phyloP scores from a whole-genome alignment of 2,113 vertebrate species.

The Haemorhous mexicanus region DNA sequence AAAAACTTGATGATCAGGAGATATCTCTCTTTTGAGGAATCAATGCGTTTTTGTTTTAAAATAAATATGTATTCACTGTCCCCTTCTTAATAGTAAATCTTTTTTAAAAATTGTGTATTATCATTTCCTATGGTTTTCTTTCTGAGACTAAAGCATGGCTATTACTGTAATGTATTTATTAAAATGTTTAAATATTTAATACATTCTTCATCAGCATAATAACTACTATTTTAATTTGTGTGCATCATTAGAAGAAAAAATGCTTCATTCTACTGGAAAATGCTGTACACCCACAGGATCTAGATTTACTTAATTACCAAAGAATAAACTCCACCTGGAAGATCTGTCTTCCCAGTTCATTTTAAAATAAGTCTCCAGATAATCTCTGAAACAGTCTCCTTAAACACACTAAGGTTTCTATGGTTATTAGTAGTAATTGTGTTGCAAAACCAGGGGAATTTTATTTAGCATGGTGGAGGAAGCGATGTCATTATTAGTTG shows the following conservation, averaged over 20 bases:
- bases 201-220: constrained; percentile 32
- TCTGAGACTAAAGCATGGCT: constrained; percentile 29
- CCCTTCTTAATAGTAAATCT: constrained; percentile 56
- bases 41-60: constrained; percentile 18
- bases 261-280: constrained; percentile 54
- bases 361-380: constrained; percentile 68
- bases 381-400: constrained; percentile 61
- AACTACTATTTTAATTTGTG: constrained; percentile 57
- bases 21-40: constrained; percentile 10
- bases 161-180: constrained; percentile 65
- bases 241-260: constrained; percentile 66
- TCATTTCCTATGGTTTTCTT: constrained; percentile 7
- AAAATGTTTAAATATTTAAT: constrained; percentile 71
- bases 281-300: constrained; percentile 64
- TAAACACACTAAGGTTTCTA: constrained; percentile 63
- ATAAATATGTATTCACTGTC: constrained; percentile 39
- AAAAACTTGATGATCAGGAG: constrained; percentile 37
- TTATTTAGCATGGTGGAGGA: constrained; percentile 62
- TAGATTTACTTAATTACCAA: constrained; percentile 76
- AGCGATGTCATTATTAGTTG: constrained; percentile 72
- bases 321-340: constrained; percentile 70
- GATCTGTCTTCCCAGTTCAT: constrained; percentile 54
- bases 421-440: constrained; percentile 77
- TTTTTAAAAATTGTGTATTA: constrained; percentile 39
- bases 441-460: constrained; percentile 68